Conservation (phyloP, 2,113 vertebrate species). For the Corvus hawaiiensis region DNA sequence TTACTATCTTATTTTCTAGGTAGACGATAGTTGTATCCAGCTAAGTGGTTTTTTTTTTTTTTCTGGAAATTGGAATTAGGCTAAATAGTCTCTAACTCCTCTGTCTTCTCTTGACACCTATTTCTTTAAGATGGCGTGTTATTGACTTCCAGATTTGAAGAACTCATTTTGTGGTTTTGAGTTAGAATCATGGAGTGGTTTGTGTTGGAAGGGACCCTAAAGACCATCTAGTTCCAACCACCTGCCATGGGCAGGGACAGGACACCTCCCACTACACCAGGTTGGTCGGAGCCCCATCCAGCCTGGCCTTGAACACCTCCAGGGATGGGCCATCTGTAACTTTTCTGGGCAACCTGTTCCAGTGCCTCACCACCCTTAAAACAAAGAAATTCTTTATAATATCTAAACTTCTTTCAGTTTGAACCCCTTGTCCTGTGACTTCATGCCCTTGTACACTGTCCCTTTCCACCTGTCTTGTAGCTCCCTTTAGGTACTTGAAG, state of each 20-base stretch:
- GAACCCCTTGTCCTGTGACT: neutral
- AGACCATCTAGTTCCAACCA: fast-evolving
- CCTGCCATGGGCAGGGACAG: neutral
- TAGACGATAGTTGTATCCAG: neutral
- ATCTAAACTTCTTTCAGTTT: neutral
- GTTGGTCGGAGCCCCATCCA: neutral
- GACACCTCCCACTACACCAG: neutral
- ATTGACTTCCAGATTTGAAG: neutral
- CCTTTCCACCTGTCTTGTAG: neutral
- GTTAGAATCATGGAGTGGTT: neutral
- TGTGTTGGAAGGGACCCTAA: neutral
- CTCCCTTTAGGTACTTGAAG: neutral
- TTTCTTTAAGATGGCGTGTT: neutral
- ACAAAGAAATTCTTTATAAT: neutral
- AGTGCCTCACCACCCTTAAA: neutral
- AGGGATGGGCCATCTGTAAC: neutral
- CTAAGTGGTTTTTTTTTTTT: neutral
- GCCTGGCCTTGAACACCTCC: neutral
- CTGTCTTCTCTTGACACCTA: neutral
- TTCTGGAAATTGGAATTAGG: neutral
- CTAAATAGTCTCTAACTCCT: neutral
- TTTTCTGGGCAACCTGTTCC: neutral
- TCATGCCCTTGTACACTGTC: neutral
- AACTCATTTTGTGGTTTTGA: neutral
- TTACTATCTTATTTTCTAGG: neutral